Evolutionary conservation across 2,797 vertebrate species (phyloP).

Genomic region (Darevskia nairensis): DNA sequence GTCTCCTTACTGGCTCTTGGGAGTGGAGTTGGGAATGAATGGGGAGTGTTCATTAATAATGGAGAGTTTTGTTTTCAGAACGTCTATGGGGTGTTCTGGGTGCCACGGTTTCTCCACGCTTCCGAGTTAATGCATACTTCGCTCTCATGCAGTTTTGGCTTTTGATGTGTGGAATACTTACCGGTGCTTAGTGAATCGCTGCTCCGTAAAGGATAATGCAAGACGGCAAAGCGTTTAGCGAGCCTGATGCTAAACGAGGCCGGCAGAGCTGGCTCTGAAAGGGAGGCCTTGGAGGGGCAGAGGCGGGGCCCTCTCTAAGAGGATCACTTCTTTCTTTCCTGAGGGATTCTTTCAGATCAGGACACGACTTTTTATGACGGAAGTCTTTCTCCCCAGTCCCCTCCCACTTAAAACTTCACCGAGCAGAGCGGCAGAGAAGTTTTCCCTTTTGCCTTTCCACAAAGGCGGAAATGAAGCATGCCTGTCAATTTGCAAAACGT

Average conservation of each 20-base stretch:
- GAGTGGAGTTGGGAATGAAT: too few relatives aligned
- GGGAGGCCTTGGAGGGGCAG: fast-evolving
- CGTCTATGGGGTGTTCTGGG: fast-evolving
- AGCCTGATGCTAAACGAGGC: not conserved
- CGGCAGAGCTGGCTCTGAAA: not conserved
- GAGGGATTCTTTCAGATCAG: not conserved
- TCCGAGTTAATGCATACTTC: slow-evolving; percentile 13
- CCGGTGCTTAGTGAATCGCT: not conserved
- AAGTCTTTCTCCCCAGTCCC: not conserved
- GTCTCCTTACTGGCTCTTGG: too few relatives aligned
- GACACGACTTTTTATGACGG: not conserved
- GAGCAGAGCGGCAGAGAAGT: not conserved
- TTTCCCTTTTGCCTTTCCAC: not conserved
- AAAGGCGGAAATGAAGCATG: not conserved
- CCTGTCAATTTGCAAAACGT: not conserved
- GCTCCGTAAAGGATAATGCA: not conserved
- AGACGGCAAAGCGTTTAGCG: slow-evolving; percentile 14
- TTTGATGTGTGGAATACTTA: not conserved
- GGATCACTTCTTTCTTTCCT: not conserved
- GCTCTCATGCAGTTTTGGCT: not conserved
- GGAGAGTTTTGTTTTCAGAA: fast-evolving
- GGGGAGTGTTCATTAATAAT: not conserved
- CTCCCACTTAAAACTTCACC: not conserved
- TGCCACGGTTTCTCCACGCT: fast-evolving
- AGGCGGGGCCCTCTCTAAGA: not conserved